Evolutionary conservation across 2,797 vertebrate genomes (phyloP).

Genomic region (Crocodylus rhombifer): DNA sequence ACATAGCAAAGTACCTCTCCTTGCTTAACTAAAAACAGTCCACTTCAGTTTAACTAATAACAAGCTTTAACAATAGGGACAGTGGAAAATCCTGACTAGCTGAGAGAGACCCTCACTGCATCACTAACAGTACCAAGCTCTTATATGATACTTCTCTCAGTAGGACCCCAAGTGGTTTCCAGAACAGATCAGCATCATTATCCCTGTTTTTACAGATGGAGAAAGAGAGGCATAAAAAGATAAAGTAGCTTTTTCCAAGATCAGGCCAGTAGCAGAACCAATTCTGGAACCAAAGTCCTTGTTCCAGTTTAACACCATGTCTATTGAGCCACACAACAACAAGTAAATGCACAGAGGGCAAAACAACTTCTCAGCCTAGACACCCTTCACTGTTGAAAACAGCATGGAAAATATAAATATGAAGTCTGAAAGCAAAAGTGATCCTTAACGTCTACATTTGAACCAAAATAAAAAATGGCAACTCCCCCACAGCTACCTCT

Average conservation of each 20-base stretch:
- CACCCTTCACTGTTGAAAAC: background rate
- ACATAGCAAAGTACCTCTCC: too few relatives aligned
- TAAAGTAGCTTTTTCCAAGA: background rate
- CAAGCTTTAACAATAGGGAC: background rate
- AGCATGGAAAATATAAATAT: background rate
- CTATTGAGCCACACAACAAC: background rate
- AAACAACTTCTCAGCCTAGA: background rate
- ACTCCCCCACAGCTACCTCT: background rate
- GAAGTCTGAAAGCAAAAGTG: background rate
- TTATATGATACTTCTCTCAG: background rate
- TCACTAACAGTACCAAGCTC: accelerated
- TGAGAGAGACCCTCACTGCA: background rate
- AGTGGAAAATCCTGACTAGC: background rate
- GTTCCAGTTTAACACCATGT: background rate
- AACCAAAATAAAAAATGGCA: background rate
- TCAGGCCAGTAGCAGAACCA: background rate
- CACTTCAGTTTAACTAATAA: too few relatives aligned
- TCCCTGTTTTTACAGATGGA: accelerated
- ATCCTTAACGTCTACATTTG: background rate
- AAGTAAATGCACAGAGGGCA: background rate
- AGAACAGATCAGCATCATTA: background rate
- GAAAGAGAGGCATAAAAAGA: background rate
- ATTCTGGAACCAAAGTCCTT: background rate
- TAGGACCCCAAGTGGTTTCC: background rate
- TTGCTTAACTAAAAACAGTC: too few relatives aligned